phyloP scores from a whole-genome alignment of 2,888 invertebrate genomes.

The Embidobia sp. region DNA sequence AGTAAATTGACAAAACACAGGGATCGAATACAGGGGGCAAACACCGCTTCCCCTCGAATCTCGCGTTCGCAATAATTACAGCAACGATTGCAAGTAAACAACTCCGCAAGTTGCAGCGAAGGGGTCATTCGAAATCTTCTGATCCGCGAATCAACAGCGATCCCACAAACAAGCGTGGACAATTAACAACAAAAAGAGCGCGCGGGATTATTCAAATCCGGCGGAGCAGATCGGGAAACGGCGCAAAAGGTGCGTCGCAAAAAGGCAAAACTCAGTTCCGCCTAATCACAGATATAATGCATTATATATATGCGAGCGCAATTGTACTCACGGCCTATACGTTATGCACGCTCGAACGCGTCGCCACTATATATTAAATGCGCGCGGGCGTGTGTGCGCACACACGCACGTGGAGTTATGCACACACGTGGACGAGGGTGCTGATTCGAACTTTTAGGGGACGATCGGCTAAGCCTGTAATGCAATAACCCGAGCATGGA shows the following conservation, averaged over 20 bases:
- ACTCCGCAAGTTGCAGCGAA: too few relatives aligned
- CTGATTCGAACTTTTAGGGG: constrained; percentile 63
- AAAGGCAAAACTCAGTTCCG: constrained; percentile 55
- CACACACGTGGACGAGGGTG: constrained; percentile 68
- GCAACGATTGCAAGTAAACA: too few relatives aligned
- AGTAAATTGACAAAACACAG: too few relatives aligned
- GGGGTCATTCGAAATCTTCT: too few relatives aligned
- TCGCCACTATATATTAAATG: constrained; percentile 62
- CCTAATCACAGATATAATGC: constrained; percentile 56
- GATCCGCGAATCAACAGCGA: constrained; percentile 16
- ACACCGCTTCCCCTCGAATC: too few relatives aligned
- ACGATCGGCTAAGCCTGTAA: constrained; percentile 77
- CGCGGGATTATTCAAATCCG: constrained; percentile 47
- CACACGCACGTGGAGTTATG: constrained; percentile 76
- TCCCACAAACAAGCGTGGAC: constrained; percentile 36
- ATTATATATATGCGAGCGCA: constrained; percentile 61
- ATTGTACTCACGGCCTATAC: constrained; percentile 59
- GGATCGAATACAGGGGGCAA: too few relatives aligned
- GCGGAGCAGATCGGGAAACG: constrained; percentile 47
- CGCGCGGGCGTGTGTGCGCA: constrained; percentile 44
- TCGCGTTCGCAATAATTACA: too few relatives aligned
- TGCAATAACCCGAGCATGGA: constrained; percentile 79
- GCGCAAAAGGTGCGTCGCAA: constrained; percentile 36
- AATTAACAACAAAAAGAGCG: constrained; percentile 46
- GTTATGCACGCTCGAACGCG: constrained; percentile 64